phyloP scores from a whole-genome alignment of 2,888 invertebrate species.

The Tachina fera region DNA sequence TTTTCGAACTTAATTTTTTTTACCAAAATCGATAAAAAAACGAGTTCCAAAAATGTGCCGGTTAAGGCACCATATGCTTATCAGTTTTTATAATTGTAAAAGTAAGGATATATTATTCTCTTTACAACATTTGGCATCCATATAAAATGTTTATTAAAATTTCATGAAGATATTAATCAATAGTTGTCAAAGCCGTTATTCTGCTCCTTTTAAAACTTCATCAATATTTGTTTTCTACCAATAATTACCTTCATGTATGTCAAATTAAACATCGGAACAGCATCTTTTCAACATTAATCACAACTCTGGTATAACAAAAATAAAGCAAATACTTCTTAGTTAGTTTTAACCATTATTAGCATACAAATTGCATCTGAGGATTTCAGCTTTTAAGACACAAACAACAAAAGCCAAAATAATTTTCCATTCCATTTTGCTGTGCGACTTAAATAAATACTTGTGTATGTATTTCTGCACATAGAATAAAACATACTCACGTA shows the following conservation, averaged over 20 bases:
- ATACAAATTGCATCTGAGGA: slow-evolving; percentile 47
- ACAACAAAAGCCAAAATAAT: slow-evolving; percentile 72
- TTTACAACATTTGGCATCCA: too few relatives aligned
- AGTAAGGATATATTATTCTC: too few relatives aligned
- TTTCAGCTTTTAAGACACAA: neutral
- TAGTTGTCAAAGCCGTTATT: too few relatives aligned
- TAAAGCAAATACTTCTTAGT: slow-evolving; percentile 39
- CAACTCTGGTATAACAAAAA: slow-evolving; percentile 15
- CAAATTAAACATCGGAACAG: neutral
- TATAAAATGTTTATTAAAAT: too few relatives aligned
- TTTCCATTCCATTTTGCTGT: neutral
- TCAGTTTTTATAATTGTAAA: too few relatives aligned
- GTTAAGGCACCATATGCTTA: too few relatives aligned
- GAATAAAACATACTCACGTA: too few relatives aligned
- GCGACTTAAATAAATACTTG: neutral
- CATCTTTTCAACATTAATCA: slow-evolving; percentile 45
- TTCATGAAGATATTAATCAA: too few relatives aligned
- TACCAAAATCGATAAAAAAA: too few relatives aligned
- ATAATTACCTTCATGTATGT: slow-evolving; percentile 22
- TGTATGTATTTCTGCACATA: neutral
- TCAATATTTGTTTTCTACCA: neutral
- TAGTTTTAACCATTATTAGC: slow-evolving; percentile 39
- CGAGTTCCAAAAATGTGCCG: too few relatives aligned
- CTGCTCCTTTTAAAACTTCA: neutral
- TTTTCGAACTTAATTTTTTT: too few relatives aligned